Base-by-base conservation (phyloP, 1,140 invertebrate species). In the Drosophila hydei region DNA sequence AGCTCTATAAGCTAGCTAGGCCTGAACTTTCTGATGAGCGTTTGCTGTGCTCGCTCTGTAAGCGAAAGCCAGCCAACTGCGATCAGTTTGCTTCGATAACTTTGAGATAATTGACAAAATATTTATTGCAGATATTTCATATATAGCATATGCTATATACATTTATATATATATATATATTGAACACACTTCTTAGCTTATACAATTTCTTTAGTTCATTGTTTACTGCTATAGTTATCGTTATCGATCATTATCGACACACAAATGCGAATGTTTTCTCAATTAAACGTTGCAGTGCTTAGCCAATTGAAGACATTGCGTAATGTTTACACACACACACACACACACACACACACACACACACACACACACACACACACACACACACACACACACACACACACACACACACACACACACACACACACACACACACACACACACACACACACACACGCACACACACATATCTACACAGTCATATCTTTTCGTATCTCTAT, bases 271-370 rank as follows among this genome's bases (percentile, higher is more conserved):
- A 71, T 64, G 48, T 73, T 79, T 85, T 72, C 60, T 77, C 67
- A 77, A 85, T 85, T 79, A 23, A 55, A 30, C 48, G 61, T 51
- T 52, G 12, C 25, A 58, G 33, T 9, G 43, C 48, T 62, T 30
- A 6, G 56, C 54, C 78, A 79, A 83, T 83, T 75, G 72, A 75
- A 67, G 65, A 62, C 30, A 52, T 85, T 79, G 68, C 80, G 80
- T 79, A 83, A 83, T 56, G 16, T 42, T 56, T 33, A 11, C 9
- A 33, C 30, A 33, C 2, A 33, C 30, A 11, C 30, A 33, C 9
- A 11, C 30, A 11, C 30, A 30, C 2, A 33, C 7, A 21, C 33
- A 23, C 9, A 38, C 23, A 40, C 9, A 38, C 52, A 56, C n/a
- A 50, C 54, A 30, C 9, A 21, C 30, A 43, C 11, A 25, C 12